phyloP scores from a whole-genome alignment of 2,797 vertebrate species.

The Lithobates sylvaticus region DNA sequence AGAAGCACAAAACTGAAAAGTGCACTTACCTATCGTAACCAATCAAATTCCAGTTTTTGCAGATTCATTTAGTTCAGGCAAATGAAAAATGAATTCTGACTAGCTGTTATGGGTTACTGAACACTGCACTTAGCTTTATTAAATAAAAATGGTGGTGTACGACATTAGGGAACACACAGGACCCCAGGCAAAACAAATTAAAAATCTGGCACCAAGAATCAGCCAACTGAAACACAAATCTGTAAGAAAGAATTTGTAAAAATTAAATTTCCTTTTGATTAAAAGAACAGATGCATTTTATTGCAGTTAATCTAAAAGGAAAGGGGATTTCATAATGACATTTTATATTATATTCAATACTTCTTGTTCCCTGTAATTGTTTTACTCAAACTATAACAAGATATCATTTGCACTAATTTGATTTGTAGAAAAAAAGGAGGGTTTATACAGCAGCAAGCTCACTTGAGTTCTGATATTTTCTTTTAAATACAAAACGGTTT shows the following conservation, averaged over 20 bases:
- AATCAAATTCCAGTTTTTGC: background rate
- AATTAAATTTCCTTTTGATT: slow-evolving; percentile 9
- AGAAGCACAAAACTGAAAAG: background rate
- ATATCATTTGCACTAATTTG: background rate
- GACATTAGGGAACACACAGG: background rate
- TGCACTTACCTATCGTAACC: background rate
- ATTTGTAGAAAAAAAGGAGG: slow-evolving; percentile 8
- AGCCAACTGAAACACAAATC: slow-evolving; percentile 5
- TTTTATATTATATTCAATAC: background rate
- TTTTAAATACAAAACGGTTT: background rate
- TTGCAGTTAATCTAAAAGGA: background rate
- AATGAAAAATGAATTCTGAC: background rate
- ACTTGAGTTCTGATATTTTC: background rate
- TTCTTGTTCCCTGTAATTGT: background rate
- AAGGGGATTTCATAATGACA: background rate
- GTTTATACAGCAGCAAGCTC: background rate
- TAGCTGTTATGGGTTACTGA: background rate
- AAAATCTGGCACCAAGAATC: slow-evolving; percentile 7
- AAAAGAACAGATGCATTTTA: slow-evolving; percentile 4
- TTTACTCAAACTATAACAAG: background rate
- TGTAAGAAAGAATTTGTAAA: slow-evolving; percentile 11
- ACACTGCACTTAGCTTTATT: background rate
- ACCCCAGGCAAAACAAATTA: slow-evolving; percentile 10
- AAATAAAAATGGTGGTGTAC: background rate
- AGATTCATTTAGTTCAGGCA: background rate